Percentiles rank a stretch among this genome's conserved stretches.
phyloP scores from a whole-genome alignment of 1,140 invertebrate species.

The Popillia japonica region DNA sequence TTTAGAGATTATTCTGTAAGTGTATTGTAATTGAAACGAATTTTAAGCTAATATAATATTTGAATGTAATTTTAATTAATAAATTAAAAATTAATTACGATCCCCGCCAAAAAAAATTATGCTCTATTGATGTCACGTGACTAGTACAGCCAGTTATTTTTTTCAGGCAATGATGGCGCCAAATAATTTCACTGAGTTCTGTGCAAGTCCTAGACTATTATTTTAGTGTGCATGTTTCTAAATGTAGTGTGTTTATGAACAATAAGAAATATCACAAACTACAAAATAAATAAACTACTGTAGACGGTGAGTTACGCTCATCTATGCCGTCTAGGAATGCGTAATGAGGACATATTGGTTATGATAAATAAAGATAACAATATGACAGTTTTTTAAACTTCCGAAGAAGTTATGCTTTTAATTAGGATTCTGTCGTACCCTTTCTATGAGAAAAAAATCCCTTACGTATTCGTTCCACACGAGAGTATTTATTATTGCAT shows the following conservation, averaged over 20 bases:
- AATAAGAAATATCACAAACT: slow-evolving; percentile 32
- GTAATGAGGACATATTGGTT: slow-evolving; percentile 68
- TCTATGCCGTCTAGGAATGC: slow-evolving; percentile 56
- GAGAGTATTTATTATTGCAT: slow-evolving; percentile 29
- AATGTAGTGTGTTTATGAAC: slow-evolving; percentile 23
- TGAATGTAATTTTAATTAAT: slow-evolving; percentile 5
- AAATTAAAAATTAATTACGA: slow-evolving; percentile 39
- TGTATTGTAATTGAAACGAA: neutral
- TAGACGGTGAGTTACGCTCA: slow-evolving; percentile 32
- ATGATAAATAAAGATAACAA: slow-evolving; percentile 48
- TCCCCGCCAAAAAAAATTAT: slow-evolving; percentile 58
- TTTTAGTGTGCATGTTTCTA: slow-evolving; percentile 60
- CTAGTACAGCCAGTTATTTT: slow-evolving; percentile 60
- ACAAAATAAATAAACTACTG: slow-evolving; percentile 44
- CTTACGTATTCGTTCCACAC: neutral
- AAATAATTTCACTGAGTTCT: slow-evolving; percentile 57
- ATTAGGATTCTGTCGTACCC: neutral
- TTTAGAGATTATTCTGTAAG: neutral
- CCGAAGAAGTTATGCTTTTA: slow-evolving; percentile 32
- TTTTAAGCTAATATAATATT: neutral
- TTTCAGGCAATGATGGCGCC: slow-evolving; percentile 69
- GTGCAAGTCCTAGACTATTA: slow-evolving; percentile 48
- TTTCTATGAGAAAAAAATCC: slow-evolving; percentile 19
- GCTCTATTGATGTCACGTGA: slow-evolving; percentile 63
- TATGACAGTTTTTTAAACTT: slow-evolving; percentile 41